Percentiles rank a stretch among this genome's conserved stretches.
Evolutionary conservation across 2,888 invertebrate species (phyloP).

Genomic region (Lepidocyrtinus sp.): DNA sequence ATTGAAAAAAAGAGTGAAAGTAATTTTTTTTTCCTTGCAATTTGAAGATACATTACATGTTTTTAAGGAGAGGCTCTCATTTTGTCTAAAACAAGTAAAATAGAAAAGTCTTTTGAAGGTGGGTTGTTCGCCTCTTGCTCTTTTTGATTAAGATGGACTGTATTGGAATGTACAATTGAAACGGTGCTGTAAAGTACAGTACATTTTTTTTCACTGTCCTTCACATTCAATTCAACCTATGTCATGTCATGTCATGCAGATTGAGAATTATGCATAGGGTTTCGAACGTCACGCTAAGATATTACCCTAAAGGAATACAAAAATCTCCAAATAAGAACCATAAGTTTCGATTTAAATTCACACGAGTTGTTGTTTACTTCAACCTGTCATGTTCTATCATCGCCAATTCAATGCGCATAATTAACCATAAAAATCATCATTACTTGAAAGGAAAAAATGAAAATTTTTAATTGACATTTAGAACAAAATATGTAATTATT

Average conservation of each 20-base stretch:
- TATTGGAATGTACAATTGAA: not conserved
- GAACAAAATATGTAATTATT: slow-evolving; percentile 11
- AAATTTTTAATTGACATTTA: slow-evolving; percentile 15
- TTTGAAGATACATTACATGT: not conserved
- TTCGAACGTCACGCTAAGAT: not conserved
- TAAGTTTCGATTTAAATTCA: too few relatives aligned
- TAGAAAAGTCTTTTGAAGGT: slow-evolving; percentile 11
- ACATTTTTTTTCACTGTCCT: not conserved
- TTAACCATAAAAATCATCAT: not conserved
- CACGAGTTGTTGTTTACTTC: too few relatives aligned
- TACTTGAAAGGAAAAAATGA: not conserved
- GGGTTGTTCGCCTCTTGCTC: not conserved
- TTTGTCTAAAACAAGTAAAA: slow-evolving; percentile 12
- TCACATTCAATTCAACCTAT: slow-evolving; percentile 5
- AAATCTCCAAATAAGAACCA: not conserved
- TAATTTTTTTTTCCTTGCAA: too few relatives aligned
- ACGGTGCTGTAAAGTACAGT: not conserved
- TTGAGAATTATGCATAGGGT: not conserved
- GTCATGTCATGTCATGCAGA: not conserved
- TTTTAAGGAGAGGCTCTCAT: slow-evolving; percentile 16
- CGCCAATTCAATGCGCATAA: not conserved
- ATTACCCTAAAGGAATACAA: not conserved
- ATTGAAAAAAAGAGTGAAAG: slow-evolving; percentile 28
- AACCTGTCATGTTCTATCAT: slow-evolving; percentile 3
- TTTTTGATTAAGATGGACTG: slow-evolving; percentile 14